Percentiles rank a stretch among this genome's conserved stretches.
phyloP scores from a whole-genome alignment of 2,113 vertebrate species.

The Epinephelus cyanopodus region DNA sequence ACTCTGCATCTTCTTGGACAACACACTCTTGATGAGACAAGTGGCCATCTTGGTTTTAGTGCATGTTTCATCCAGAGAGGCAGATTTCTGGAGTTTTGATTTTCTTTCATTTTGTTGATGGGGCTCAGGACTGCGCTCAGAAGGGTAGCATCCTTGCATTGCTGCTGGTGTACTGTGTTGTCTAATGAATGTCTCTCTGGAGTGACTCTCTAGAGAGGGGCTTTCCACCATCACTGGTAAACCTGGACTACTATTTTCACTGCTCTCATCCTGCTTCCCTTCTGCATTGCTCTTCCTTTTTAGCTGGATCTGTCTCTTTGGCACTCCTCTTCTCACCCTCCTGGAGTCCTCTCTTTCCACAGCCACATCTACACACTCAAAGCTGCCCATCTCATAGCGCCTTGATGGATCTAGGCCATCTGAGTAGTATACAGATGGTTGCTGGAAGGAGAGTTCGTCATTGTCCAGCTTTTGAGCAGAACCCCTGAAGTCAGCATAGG shows the following conservation, averaged over 20 bases:
- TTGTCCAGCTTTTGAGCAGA: slow-evolving; percentile 76
- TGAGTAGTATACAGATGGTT: slow-evolving; percentile 55
- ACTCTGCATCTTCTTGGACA: slow-evolving; percentile 92
- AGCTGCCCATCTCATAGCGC: slow-evolving; percentile 85
- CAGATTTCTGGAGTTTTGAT: slow-evolving; percentile 86
- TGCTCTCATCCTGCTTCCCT: slow-evolving; percentile 70
- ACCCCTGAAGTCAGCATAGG: slow-evolving; percentile 83
- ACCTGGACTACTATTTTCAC: slow-evolving; percentile 73
- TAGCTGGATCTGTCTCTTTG: slow-evolving; percentile 95
- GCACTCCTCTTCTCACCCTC: slow-evolving; percentile 89
- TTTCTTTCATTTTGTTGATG: slow-evolving; percentile 63
- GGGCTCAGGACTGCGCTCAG: slow-evolving; percentile 49
- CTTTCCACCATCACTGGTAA: slow-evolving; percentile 59
- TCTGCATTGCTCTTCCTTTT: slow-evolving; percentile 87
- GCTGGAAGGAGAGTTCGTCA: slow-evolving; percentile 74
- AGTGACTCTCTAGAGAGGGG: slow-evolving; percentile 58
- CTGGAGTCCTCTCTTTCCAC: slow-evolving; percentile 88
- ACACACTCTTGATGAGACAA: slow-evolving; percentile 90
- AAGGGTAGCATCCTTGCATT: slow-evolving; percentile 63
- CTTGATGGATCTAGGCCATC: slow-evolving; percentile 80
- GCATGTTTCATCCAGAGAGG: slow-evolving; percentile 86
- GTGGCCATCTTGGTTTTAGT: slow-evolving; percentile 89
- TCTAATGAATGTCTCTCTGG: slow-evolving; percentile 78
- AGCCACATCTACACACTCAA: slow-evolving; percentile 92
- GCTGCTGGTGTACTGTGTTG: slow-evolving; percentile 82